phyloP scores from a whole-genome alignment of 1,140 invertebrate genomes.

The Zaprionus capensis region DNA sequence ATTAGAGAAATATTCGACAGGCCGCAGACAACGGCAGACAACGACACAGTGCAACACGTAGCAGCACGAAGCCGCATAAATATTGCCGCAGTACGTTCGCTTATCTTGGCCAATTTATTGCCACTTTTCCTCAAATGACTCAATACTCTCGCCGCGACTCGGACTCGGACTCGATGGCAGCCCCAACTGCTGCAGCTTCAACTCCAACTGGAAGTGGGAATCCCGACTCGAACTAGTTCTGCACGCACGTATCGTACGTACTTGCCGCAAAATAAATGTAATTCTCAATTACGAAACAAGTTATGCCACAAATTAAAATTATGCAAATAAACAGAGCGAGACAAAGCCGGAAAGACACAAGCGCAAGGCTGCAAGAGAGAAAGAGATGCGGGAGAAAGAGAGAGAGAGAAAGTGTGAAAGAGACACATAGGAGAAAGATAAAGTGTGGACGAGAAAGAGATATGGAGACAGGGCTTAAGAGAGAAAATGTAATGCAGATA shows the following conservation, averaged over 20 bases:
- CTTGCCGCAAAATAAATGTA: slow-evolving; percentile 78
- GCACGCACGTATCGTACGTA: slow-evolving; percentile 60
- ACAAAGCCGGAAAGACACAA: neutral
- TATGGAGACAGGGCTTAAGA: no score
- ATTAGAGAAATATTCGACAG: slow-evolving; percentile 43
- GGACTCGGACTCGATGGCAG: neutral
- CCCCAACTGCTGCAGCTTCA: neutral
- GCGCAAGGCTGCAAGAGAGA: neutral
- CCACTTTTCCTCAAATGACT: slow-evolving; percentile 6
- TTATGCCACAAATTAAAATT: slow-evolving; percentile 80
- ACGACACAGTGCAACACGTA: neutral
- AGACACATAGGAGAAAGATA: no score
- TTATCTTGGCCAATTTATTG: slow-evolving; percentile 7
- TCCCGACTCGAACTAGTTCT: slow-evolving; percentile 62
- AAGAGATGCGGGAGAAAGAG: slow-evolving; percentile 3
- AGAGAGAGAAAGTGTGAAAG: no score
- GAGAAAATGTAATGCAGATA: no score
- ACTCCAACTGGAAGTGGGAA: neutral
- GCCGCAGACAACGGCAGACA: slow-evolving; percentile 1
- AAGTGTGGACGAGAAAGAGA: no score
- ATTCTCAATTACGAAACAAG: slow-evolving; percentile 82
- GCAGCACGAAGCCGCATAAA: slow-evolving; percentile 4
- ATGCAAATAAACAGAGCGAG: slow-evolving; percentile 47
- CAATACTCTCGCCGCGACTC: neutral
- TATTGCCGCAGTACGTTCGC: slow-evolving; percentile 6